These are phyloP conservation scores for Pipra filicauda DNA, from an alignment of 2,113 vertebrate species.

Conservation along the genomic window DNA sequence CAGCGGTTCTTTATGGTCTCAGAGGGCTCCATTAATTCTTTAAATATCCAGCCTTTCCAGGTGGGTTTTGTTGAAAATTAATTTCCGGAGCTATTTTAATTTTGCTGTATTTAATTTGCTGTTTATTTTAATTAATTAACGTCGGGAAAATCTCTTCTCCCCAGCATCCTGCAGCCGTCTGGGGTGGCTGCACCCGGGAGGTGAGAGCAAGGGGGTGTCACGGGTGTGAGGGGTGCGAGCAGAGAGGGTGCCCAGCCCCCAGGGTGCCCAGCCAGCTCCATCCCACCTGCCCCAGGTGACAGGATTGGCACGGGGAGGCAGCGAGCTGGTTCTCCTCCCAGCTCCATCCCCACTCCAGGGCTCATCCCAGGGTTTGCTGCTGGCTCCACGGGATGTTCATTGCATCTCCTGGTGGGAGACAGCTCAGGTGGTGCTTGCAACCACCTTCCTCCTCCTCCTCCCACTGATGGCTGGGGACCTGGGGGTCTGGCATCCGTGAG, in stretches of 20 bases:
- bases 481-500: neutral
- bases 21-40: constrained; percentile 67
- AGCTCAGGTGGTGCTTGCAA: neutral
- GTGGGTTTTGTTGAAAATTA: constrained; percentile 79
- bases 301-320: neutral
- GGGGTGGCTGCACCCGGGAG: constrained; percentile 43
- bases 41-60: constrained; percentile 78
- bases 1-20: constrained; percentile 28
- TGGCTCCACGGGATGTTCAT: neutral
- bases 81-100: constrained; percentile 85
- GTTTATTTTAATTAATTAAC: constrained; percentile 85
- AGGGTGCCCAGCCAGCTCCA: neutral
- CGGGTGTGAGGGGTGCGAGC: neutral
- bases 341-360: neutral
- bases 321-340: neutral
- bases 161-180: constrained; percentile 65
- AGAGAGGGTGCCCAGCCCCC: neutral
- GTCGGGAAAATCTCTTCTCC: constrained; percentile 71
- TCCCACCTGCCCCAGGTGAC: neutral
- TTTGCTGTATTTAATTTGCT: constrained; percentile 85
- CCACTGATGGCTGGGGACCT: neutral
- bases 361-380: neutral
- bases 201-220: neutral
- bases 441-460: neutral
- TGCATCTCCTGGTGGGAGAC: neutral